Base-by-base conservation (phyloP, 2,888 invertebrate species). In the Tyria jacobaeae region DNA sequence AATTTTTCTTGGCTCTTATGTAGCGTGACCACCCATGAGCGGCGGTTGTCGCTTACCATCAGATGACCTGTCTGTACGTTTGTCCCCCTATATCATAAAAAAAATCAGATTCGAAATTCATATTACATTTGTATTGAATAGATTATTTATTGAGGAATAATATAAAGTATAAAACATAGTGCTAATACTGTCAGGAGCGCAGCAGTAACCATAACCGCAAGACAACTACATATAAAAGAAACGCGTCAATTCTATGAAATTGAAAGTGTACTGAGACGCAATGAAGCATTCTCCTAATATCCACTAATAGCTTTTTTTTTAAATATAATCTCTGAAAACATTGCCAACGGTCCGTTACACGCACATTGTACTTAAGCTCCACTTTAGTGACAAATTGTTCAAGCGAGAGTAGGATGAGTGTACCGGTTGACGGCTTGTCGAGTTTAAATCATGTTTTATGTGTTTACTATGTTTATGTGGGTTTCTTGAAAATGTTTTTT, bases 301-400 rank as follows among this genome's bases (percentile, higher is more conserved):
- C 7, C 25, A 4, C 56, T 62, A 76, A 73, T 52, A 73, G 61
- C 56, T 51, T 64, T 62, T 71, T 62, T 57, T 44, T 15, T 34
- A 56, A 24, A 27, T 44, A 14, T 73, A 64, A 76, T 76, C 74
- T 70, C 49, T 44, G 55, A 59, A 76, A 76, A 76, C 66, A 76
- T 73, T 62, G 71, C 24, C 17, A 15, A 52, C 44, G 68, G 51
- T 70, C 59, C 44, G 59, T 34, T 66, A 62, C 51, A 57, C 69
- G 41, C 54, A 49, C 25, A 58, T 55, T 66, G 76, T 56, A 56
- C 62, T 66, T 51, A 56, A 57, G 39, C 57, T 62, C 60, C 31
- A 55, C 7, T 62, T 67, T 44, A 59, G 64, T 70, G 70, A 60
- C 66, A 63, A 73, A 66, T 62, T 58, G 62, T 66, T 76, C 68